phyloP scores from a whole-genome alignment of 2,113 vertebrate species.

The Zosterops pallidus region DNA sequence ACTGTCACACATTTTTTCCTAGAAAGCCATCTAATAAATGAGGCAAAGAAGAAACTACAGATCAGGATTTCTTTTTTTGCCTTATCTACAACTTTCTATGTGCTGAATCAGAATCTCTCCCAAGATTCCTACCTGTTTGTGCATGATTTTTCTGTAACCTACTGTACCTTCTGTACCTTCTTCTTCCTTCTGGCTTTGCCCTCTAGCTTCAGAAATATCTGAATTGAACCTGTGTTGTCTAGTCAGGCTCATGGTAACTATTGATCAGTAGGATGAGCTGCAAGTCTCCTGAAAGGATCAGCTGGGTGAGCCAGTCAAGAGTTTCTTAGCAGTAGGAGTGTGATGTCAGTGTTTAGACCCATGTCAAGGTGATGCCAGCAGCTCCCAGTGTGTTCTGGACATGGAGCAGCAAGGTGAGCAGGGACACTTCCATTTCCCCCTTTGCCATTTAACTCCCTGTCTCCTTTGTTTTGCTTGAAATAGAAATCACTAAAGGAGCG shows the following conservation, averaged over 20 bases:
- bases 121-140: background rate
- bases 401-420: background rate
- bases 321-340: accelerated
- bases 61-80: background rate
- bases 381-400: accelerated
- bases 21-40: background rate
- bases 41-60: background rate
- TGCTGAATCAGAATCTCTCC: background rate
- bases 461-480: background rate
- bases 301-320: background rate
- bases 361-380: background rate
- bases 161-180: background rate
- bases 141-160: background rate
- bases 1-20: background rate
- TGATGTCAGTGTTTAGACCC: background rate
- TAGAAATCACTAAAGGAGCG: background rate
- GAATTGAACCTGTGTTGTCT: background rate
- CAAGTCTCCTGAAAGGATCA: background rate
- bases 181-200: background rate
- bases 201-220: background rate
- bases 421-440: background rate
- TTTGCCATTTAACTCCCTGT: background rate
- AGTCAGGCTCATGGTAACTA: background rate
- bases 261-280: background rate
- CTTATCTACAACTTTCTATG: background rate